Evolutionary conservation across 2,888 invertebrate genomes (phyloP), one percentile per base, ranked within the genome.

Genomic region (Cenopis cana): DNA sequence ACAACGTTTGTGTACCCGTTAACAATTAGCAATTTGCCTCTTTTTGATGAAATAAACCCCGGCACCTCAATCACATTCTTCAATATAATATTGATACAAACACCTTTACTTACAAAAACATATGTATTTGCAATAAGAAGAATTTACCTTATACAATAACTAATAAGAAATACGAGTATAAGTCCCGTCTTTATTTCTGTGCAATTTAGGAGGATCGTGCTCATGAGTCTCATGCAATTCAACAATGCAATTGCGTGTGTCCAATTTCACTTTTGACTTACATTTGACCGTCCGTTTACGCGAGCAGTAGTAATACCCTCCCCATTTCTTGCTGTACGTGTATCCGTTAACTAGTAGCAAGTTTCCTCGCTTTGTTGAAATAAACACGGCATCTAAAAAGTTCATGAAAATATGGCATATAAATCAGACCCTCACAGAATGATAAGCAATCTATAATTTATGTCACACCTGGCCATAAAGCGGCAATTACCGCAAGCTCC

Each of bases 251-350:
- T 55, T 68, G 0, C 33, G n/a, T 8, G 17, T 10, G 24, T 69
- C 50, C 50, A 69, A 12, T 41, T 64, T 69, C 49, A 69, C 56
- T 24, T 50, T 62, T 0, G 69, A 56, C 29, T 50, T 57, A 38
- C 69, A 69, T 29, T 33, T 57, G 29, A 50, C 6, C 14, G 24
- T 10, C 1, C 20, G 36, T 55, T 50, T 69, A 33, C 33, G 56
- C 10, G 55, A 46, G 52, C 65, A 66, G 18, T 33, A 33, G 14
- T 55, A 66, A 14, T 46, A 56, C 6, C 65, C 56, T 8, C 29
- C 4, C 3, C 33, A 17, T 12, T 29, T 56, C 46, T 33, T 33
- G 65, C 56, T 46, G 46, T 66, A 66, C 14, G 55, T 66, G 33
- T 46, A 66, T 5, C 54, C 55, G 33, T 54, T 56, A 14, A 66